Evolutionary conservation across 2,113 vertebrate genomes (phyloP).

Genomic region (Eudyptes chrysolophus): DNA sequence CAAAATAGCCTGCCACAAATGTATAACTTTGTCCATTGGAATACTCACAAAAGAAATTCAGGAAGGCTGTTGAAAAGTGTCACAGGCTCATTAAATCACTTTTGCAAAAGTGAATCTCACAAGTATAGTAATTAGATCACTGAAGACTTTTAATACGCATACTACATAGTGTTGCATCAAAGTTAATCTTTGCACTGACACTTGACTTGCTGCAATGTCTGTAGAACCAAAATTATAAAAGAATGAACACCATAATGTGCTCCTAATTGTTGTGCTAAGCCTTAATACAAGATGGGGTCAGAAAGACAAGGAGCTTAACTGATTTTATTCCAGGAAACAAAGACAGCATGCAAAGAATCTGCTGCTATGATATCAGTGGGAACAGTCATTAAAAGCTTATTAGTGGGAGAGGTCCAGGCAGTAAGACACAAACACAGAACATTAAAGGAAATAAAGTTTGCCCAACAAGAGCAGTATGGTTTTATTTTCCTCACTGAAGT

Average conservation of each 20-base stretch:
- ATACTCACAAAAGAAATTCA: neutral
- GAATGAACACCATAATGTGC: neutral
- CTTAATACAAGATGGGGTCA: conserved; percentile 18
- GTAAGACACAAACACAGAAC: neutral
- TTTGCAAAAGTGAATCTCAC: neutral
- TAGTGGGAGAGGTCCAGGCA: conserved; percentile 24
- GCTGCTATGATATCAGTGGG: neutral
- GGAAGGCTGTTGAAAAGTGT: neutral
- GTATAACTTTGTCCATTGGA: neutral
- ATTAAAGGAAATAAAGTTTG: neutral
- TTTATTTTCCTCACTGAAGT: neutral
- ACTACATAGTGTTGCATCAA: neutral
- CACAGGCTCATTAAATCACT: neutral
- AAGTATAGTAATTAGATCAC: conserved; percentile 16
- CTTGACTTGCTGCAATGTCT: neutral
- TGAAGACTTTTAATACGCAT: neutral
- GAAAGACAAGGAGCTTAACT: conserved; percentile 39
- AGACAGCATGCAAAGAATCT: neutral
- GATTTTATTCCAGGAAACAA: conserved; percentile 50
- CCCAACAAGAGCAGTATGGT: neutral
- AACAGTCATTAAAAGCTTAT: conserved; percentile 62
- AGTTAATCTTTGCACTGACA: conserved; percentile 19
- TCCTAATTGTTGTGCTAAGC: conserved; percentile 19
- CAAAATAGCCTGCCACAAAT: neutral
- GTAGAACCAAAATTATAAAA: neutral